Evolutionary conservation across 2,113 vertebrate genomes (phyloP).

Genomic region (Sphyrna mokarran): DNA sequence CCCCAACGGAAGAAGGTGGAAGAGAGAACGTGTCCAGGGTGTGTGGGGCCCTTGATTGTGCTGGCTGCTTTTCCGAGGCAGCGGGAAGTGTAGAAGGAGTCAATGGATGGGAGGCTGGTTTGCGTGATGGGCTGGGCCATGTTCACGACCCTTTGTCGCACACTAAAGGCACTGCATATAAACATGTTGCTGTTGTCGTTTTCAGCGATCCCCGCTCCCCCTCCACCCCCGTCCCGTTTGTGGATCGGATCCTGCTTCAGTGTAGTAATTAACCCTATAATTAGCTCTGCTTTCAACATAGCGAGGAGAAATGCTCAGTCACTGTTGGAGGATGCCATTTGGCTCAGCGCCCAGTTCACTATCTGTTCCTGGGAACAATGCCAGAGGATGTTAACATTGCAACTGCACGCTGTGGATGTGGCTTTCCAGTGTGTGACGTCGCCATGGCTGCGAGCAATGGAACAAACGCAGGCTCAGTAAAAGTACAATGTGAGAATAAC

Average conservation of each 20-base stretch:
- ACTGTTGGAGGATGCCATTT: constrained; percentile 17
- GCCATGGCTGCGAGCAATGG: not conserved
- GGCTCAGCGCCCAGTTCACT: not conserved
- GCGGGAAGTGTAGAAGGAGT: too few species aligned
- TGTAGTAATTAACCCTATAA: constrained; percentile 30
- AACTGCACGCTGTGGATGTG: not conserved
- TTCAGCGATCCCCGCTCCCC: not conserved
- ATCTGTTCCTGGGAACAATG: constrained; percentile 17
- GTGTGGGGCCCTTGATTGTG: too few species aligned
- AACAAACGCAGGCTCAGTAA: not conserved
- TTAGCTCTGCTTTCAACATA: not conserved
- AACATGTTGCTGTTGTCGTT: not conserved
- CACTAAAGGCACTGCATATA: not conserved
- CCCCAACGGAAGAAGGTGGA: too few species aligned
- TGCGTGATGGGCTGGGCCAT: too few species aligned
- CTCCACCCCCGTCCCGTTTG: not conserved
- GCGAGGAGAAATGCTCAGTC: not conserved
- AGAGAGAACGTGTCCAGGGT: too few species aligned
- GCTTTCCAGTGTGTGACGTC: not conserved
- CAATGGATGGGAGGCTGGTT: too few species aligned
- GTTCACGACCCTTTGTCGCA: too few species aligned
- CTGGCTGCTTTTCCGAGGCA: too few species aligned
- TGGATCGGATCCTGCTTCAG: not conserved
- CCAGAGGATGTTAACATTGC: constrained; percentile 20
- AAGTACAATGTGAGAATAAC: not conserved